Evolutionary conservation across 2,113 vertebrate genomes (phyloP).

Genomic region (Micromys minutus): DNA sequence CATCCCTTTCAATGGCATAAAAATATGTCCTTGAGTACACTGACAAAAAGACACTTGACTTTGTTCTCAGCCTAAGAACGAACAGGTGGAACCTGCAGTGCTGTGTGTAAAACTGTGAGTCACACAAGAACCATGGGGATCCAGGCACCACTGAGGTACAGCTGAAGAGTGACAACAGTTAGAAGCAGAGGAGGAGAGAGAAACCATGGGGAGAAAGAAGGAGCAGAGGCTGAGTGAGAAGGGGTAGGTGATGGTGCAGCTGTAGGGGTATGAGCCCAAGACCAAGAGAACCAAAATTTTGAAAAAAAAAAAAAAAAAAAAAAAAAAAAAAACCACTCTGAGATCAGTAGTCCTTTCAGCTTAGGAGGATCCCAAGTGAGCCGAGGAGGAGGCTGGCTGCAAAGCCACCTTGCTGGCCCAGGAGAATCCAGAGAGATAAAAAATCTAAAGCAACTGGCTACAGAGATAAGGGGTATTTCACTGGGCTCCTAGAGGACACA

Average conservation of each 20-base stretch:
- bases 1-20: background rate
- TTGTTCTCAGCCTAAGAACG: conserved; percentile 95
- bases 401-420: conserved; percentile 93
- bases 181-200: conserved; percentile 93
- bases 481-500: conserved; percentile 91
- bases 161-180: conserved; percentile 95
- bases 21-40: too few relatives aligned
- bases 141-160: conserved; percentile 97
- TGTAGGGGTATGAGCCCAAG: conserved; percentile 93
- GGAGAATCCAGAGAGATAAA: conserved; percentile 94
- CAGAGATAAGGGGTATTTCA: conserved; percentile 93
- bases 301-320: too few relatives aligned
- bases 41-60: conserved; percentile 83
- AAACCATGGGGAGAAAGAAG: conserved; percentile 92
- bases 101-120: conserved; percentile 97
- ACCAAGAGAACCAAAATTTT: conserved; percentile 93
- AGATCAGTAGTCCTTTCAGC: conserved; percentile 91
- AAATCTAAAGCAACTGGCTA: conserved; percentile 95
- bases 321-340: conserved; percentile 93
- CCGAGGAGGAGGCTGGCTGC: conserved; percentile 92
- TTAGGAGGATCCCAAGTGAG: conserved; percentile 92
- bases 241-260: conserved; percentile 87
- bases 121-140: conserved; percentile 95
- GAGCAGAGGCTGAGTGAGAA: conserved; percentile 91
- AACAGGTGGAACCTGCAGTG: conserved; percentile 97